Conservation (phyloP, 1,140 invertebrate genomes). For the Megalonaias nervosa region DNA sequence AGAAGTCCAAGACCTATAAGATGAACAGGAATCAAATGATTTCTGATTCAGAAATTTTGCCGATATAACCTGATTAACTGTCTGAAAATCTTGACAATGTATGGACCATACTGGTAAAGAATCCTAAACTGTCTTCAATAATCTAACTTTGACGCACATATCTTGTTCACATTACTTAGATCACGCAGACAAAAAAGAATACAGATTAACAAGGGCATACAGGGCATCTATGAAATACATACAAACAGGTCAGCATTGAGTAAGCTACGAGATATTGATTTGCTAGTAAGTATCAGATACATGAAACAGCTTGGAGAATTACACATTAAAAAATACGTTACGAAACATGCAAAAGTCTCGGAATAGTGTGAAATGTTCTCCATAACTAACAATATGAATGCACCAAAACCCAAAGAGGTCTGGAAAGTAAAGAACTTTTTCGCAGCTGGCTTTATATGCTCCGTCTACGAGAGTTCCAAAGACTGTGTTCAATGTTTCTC, state of each 20-base stretch:
- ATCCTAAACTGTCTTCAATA: not conserved
- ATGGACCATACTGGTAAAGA: not conserved
- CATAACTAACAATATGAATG: too few species aligned
- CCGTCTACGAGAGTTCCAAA: too few species aligned
- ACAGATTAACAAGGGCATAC: not conserved
- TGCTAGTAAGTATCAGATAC: slow-evolving; percentile 13
- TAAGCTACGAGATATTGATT: slow-evolving; percentile 4
- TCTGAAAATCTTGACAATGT: too few species aligned
- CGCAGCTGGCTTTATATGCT: not conserved
- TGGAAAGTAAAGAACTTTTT: not conserved
- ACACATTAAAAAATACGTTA: slow-evolving; percentile 1
- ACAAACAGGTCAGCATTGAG: not conserved
- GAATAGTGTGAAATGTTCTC: not conserved
- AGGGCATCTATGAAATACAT: not conserved
- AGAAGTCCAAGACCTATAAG: too few species aligned
- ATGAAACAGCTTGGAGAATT: slow-evolving; percentile 1
- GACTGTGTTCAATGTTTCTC: not conserved
- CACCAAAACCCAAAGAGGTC: not conserved
- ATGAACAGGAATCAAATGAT: too few species aligned
- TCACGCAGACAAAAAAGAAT: slow-evolving; percentile 13
- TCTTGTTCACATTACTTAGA: slow-evolving; percentile 6
- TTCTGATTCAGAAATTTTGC: too few species aligned
- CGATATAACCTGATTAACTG: too few species aligned
- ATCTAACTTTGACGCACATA: not conserved
- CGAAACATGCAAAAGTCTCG: slow-evolving; percentile 5